Evolutionary conservation across 2,113 vertebrate species (phyloP).

Genomic region (Nipponia nippon): DNA sequence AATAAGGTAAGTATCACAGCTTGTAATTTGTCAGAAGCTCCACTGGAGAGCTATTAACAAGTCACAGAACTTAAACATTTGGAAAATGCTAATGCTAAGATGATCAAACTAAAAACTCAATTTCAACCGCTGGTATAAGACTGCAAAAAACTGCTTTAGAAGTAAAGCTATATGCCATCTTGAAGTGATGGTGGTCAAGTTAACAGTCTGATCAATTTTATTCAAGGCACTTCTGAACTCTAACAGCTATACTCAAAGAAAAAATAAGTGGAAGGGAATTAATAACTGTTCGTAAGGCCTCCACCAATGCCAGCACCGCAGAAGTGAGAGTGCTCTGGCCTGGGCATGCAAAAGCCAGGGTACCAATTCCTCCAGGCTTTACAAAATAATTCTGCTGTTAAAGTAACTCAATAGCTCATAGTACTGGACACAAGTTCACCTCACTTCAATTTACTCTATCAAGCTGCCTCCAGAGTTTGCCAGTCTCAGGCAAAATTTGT

Average conservation of each 20-base stretch:
- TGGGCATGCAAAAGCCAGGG: fast-evolving
- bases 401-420: not conserved
- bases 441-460: not conserved
- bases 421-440: not conserved
- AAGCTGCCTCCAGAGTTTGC: not conserved
- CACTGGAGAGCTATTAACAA: not conserved
- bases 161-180: not conserved
- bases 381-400: not conserved
- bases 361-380: not conserved
- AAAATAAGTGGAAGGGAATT: not conserved
- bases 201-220: not conserved
- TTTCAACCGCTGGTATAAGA: not conserved
- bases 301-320: not conserved
- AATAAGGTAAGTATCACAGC: not conserved
- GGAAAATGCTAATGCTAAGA: not conserved
- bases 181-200: fast-evolving
- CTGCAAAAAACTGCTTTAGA: not conserved
- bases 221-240: not conserved
- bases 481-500: not conserved
- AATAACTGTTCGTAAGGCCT: not conserved
- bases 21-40: not conserved
- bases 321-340: not conserved
- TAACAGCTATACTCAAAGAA: not conserved
- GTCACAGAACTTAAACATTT: not conserved
- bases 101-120: not conserved